phyloP scores from a whole-genome alignment of 1,140 invertebrate genomes.

The Drosophila navojoa region DNA sequence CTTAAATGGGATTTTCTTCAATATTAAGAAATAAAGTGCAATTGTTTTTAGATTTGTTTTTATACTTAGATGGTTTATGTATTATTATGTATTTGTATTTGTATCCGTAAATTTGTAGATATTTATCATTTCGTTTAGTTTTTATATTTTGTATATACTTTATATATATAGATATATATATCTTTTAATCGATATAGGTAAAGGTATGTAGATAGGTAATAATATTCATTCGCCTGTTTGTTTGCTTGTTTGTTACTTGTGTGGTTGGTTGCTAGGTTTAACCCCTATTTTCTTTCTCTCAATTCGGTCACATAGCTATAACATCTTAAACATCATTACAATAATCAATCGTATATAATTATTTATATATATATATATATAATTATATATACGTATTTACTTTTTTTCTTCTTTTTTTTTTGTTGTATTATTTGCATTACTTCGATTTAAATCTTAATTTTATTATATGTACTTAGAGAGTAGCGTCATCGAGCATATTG shows the following conservation, averaged over 20 bases:
- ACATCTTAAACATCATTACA: conserved; percentile 82
- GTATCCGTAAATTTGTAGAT: conserved; percentile 82
- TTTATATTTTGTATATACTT: conserved; percentile 71
- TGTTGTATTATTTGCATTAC: conserved; percentile 68
- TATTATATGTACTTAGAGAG: conserved; percentile 80
- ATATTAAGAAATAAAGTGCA: conserved; percentile 81
- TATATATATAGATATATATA: conserved; percentile 61
- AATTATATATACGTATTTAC: conserved; percentile 42
- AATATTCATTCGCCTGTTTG: conserved; percentile 78
- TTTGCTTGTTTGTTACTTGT: conserved; percentile 69
- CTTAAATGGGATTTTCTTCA: conserved; percentile 82
- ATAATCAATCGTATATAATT: conserved; percentile 71
- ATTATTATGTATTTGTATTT: conserved; percentile 65
- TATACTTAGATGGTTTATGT: conserved; percentile 53
- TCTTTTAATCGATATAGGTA: conserved; percentile 80
- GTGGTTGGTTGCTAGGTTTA: conserved; percentile 65
- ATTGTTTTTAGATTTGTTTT: conserved; percentile 50
- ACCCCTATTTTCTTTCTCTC: conserved; percentile 51
- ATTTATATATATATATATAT: conserved; percentile 51
- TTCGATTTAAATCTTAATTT: conserved; percentile 71
- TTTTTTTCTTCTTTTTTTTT: conserved; percentile 38
- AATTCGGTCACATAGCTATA: conserved; percentile 77
- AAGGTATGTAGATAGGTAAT: conserved; percentile 82
- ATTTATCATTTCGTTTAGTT: conserved; percentile 69
- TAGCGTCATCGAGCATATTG: conserved; percentile 82